Base-by-base conservation (phyloP, 2,113 vertebrate species). In the Peromyscus californicus region DNA sequence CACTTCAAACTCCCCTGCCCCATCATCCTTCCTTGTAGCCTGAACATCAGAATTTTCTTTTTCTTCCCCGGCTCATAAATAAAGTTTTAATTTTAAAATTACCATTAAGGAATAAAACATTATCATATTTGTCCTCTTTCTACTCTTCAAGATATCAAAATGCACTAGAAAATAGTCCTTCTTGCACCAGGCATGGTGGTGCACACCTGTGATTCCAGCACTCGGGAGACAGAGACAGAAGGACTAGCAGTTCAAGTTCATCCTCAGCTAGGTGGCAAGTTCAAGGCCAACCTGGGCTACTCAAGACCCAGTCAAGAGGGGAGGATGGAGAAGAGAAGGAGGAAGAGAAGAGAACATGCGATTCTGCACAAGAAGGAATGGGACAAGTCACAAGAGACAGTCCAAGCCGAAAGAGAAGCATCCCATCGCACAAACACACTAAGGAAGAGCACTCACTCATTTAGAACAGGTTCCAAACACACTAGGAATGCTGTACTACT, bases 81-180 rank as follows among this genome's bases (percentile, higher is more conserved):
- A 22, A 87, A 65, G 22, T 84, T 96, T 79, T 84, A 61, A 96
- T 96, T 91, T 84, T 42, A 72, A 90, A 92, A 83, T 95, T 36
- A 97, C 21, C 88, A 24, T 39, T 91, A 90, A 88, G 31, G 31
- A 88, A 92, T 26, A 80, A 92, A 22, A 75, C 29, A 67, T 42
- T 48, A 78, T 54, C 59, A 75, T 65, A 24, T 86, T 79, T 86
- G 63, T 93, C 17, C 70, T 75, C 22, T 65, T 72, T 96, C 51
- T 89, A 4, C 51, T 51, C 31, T 75, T 33, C 29, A 63, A 96
- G 29, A 75, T 22, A 78, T 9, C 86, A 95, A 91, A 39, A 33
- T 45, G 11, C 7, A 19, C n/a, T 74, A 36, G 10, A 65, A 70
- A 76, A 70, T n/a, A 67, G 48, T 31, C 8, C 24, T 8, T 75